phyloP scores from a whole-genome alignment of 2,113 vertebrate genomes.

The Hippocampus barbouri region DNA sequence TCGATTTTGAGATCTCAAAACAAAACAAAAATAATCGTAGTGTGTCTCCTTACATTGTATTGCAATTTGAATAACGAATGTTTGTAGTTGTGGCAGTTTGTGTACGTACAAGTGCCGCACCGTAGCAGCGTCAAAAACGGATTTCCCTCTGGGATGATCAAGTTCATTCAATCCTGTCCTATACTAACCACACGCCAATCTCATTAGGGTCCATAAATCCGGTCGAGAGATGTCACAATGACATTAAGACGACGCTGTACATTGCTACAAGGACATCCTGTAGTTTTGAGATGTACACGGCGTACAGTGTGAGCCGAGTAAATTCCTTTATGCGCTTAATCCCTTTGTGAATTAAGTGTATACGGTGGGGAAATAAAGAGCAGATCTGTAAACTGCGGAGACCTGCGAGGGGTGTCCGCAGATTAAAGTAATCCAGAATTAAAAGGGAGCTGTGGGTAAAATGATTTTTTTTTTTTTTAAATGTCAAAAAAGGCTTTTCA shows the following conservation, averaged over 20 bases:
- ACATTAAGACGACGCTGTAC: neutral
- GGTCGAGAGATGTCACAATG: constrained; percentile 1
- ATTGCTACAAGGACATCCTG: constrained; percentile 14
- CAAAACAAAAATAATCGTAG: neutral
- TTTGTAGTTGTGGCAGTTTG: neutral
- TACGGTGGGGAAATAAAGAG: constrained; percentile 31
- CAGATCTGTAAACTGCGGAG: constrained; percentile 8
- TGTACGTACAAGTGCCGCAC: neutral
- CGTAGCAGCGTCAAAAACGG: neutral
- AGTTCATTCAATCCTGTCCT: neutral
- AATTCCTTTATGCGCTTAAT: constrained; percentile 18
- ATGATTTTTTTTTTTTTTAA: constrained; percentile 15
- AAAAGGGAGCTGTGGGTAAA: constrained; percentile 25
- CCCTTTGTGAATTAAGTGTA: constrained; percentile 24
- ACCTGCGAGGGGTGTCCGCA: constrained; percentile 9
- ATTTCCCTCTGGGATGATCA: neutral
- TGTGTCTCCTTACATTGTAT: no score
- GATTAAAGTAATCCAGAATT: constrained; percentile 47
- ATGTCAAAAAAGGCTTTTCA: constrained; percentile 22
- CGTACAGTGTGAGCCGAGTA: constrained; percentile 20
- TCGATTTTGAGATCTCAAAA: no score
- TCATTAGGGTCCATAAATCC: constrained; percentile 5
- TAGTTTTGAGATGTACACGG: constrained; percentile 13
- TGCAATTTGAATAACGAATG: neutral
- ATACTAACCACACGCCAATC: neutral